Base-by-base conservation (phyloP, 2,888 invertebrate genomes). In the Watsonalla cultraria region DNA sequence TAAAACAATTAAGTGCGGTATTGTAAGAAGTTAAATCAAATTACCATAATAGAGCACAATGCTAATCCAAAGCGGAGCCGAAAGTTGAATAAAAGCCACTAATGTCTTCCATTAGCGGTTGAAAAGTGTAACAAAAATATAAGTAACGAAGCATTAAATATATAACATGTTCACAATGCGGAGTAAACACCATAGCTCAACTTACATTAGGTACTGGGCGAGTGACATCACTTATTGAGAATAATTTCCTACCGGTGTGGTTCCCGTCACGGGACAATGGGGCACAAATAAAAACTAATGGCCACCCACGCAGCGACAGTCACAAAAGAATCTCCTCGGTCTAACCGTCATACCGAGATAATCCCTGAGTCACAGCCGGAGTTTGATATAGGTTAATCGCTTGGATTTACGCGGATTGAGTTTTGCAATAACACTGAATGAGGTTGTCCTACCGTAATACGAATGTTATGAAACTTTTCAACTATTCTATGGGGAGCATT, bases 221-320 rank as follows among this genome's bases (percentile, higher is more conserved):
- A 74, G 70, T 71, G 76, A 74, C 74, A 68, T 66, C 74, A 72
- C 69, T 78, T 80, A 80, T 79, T 76, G 72, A 72, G 76, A 76
- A 80, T 80, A 80, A 80, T 84, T 83, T 82, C 81, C 80, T 71
- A 73, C 67, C 71, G 69, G 64, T 68, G 67, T 63, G 64, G 68
- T 65, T 66, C 66, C 66, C 60, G 66, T 64, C 64, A 58, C 64
- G 69, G 80, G 81, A 82, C 84, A 84, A 84, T 80, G 76, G 66
- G 70, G 69, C 75, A 73, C 82, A 84, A 82, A 83, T 83, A 83
- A 80, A 81, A 82, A 83, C 82, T 82, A 83, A 84, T 84, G 84
- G 81, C 65, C 55, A 62, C 63, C 62, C 62, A 62, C 66, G 64
- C 68, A 66, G 65, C 63, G 64, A 69, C 68, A 67, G 14, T 49